Base-by-base conservation (phyloP, 1,140 invertebrate species). In the Spodoptera frugiperda region DNA sequence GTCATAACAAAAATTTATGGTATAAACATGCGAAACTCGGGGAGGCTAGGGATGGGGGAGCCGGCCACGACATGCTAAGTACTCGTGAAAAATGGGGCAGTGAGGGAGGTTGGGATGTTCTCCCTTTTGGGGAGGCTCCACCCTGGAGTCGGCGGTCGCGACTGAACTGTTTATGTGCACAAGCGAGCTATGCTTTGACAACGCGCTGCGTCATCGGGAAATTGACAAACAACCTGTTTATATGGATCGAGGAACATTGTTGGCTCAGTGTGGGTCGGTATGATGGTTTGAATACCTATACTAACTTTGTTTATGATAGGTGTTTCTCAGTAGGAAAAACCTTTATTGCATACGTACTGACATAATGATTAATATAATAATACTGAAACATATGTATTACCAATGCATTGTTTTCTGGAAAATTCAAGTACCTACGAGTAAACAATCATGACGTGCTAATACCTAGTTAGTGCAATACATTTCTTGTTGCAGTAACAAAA, bases 151-250 rank as follows among this genome's bases (percentile, higher is more conserved):
- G 77, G 30, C 63, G 72, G 84, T 76, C 77, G 80, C 78, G 80
- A 68, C 77, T 78, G 57, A 83, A 82, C 78, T 90, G 87, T 91
- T 91, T 91, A 90, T 91, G 86, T 89, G 85, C 84, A 89, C 81
- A 84, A 78, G 76, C 82, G 82, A 79, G 82, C 82, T 88, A 84
- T 48, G 71, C 84, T 89, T 82, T 86, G 84, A 89, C 86, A 89
- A 71, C 79, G 75, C 51, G 86, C 88, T 89, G 85, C 83, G 88
- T 90, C 88, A 90, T 89, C 84, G 80, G 78, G 74, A 90, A 87
- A 89, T 89, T 89, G 87, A 89, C 85, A 91, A 90, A 87, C 86
- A 88, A 83, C 81, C 63, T 81, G 78, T 84, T 85, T 84, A 83
- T 80, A 67, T 79, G 76, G 53, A 55, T 73, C 44, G 74, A 65